These are phyloP conservation scores for Ptyas mucosa DNA, from an alignment of 2,113 vertebrate species.

Conservation along the genomic window DNA sequence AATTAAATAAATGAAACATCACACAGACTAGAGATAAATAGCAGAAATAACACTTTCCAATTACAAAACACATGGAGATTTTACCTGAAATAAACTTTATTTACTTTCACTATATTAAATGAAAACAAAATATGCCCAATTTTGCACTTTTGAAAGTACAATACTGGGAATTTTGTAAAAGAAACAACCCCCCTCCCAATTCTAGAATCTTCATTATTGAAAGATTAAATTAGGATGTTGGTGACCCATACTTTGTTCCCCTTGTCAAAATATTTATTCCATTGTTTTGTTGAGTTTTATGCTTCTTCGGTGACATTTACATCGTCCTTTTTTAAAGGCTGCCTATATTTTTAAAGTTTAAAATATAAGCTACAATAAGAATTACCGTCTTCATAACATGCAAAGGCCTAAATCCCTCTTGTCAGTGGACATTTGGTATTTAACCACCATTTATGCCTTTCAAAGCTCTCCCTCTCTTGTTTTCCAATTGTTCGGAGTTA, in stretches of 20 bases:
- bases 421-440: background rate
- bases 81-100: background rate
- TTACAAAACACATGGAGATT: background rate
- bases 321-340: background rate
- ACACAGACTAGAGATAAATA: background rate
- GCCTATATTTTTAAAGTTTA: background rate
- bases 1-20: background rate
- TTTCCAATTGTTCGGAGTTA: constrained; percentile 27
- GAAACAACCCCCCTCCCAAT: too few relatives aligned
- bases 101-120: background rate
- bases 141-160: background rate
- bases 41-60: background rate
- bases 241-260: background rate
- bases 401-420: background rate
- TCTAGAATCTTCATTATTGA: background rate
- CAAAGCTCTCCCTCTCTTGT: background rate
- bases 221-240: background rate
- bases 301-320: background rate
- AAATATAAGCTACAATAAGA: background rate
- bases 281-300: background rate
- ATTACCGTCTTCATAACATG: background rate
- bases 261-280: background rate
- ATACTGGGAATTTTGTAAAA: background rate
- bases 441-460: background rate
- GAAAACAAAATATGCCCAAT: background rate